Conservation (phyloP, 2,888 invertebrate species). For the Aphidius colemani region DNA sequence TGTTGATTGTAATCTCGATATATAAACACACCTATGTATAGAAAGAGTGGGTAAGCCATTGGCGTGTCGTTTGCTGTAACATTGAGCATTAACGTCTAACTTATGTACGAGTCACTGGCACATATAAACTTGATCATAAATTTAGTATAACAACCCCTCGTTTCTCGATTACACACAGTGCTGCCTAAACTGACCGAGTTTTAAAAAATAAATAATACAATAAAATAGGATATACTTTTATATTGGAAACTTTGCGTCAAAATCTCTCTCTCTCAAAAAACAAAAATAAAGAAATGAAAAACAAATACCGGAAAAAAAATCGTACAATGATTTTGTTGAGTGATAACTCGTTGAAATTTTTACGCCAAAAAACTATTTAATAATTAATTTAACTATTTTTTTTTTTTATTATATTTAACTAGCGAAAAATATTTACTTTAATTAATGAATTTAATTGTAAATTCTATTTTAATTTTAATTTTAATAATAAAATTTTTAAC, state of each 20-base stretch:
- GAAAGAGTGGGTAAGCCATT: slow-evolving; percentile 31
- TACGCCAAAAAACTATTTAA: too few species aligned
- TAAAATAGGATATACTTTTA: too few species aligned
- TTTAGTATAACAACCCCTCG: slow-evolving; percentile 40
- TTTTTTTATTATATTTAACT: too few species aligned
- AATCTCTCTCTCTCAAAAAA: too few species aligned
- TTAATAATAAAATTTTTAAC: too few species aligned
- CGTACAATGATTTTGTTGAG: background rate
- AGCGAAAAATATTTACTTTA: too few species aligned
- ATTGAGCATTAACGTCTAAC: slow-evolving; percentile 43
- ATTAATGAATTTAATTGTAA: too few species aligned
- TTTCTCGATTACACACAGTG: slow-evolving; percentile 19
- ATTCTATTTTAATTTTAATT: too few species aligned
- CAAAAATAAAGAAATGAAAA: too few species aligned
- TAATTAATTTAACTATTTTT: too few species aligned
- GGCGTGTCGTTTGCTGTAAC: slow-evolving; percentile 30
- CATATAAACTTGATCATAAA: slow-evolving; percentile 43
- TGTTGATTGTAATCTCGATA: slow-evolving; percentile 33
- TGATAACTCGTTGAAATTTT: background rate
- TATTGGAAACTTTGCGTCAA: too few species aligned
- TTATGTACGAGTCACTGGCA: slow-evolving; percentile 39
- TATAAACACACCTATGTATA: slow-evolving; percentile 18
- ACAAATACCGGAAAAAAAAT: too few species aligned
- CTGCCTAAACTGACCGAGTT: slow-evolving; percentile 9
- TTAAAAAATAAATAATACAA: background rate